Conservation (phyloP, 2,797 vertebrate genomes). For the Ctenopoma multispine region DNA sequence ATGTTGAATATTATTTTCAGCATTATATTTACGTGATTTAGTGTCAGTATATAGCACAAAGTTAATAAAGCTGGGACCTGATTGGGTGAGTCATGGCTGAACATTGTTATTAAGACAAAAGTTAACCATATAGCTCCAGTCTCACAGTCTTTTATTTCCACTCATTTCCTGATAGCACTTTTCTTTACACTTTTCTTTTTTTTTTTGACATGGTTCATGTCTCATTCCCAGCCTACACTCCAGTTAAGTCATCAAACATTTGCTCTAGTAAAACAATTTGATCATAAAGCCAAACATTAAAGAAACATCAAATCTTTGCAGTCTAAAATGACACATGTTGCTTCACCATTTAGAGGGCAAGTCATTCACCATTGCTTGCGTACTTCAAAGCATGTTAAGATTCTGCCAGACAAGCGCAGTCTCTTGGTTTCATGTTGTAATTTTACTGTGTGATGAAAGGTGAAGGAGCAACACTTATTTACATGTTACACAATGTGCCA, state of each 20-base stretch:
- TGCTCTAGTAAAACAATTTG: constrained; percentile 45
- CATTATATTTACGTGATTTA: background rate
- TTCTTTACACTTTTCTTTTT: too few species aligned
- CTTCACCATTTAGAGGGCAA: constrained; percentile 73
- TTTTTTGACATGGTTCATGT: too few species aligned
- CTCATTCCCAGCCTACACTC: constrained; percentile 14
- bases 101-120: too few species aligned
- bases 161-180: background rate
- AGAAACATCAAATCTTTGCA: constrained; percentile 44
- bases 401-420: constrained; percentile 76
- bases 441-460: constrained; percentile 83
- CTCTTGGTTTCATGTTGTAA: constrained; percentile 82
- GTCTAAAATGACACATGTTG: constrained; percentile 72
- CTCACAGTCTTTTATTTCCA: too few species aligned
- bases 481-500: constrained; percentile 73
- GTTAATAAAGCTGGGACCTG: too few species aligned
- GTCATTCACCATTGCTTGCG: constrained; percentile 78
- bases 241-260: constrained; percentile 46
- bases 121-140: too few species aligned
- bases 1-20: background rate
- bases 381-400: constrained; percentile 81
- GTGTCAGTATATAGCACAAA: too few species aligned
- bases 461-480: constrained; percentile 83
- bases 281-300: constrained; percentile 50
- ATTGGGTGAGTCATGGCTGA: too few species aligned